These are phyloP conservation scores for Arothron firmamentum DNA, from an alignment of 2,113 vertebrate species.

Conservation along the genomic window DNA sequence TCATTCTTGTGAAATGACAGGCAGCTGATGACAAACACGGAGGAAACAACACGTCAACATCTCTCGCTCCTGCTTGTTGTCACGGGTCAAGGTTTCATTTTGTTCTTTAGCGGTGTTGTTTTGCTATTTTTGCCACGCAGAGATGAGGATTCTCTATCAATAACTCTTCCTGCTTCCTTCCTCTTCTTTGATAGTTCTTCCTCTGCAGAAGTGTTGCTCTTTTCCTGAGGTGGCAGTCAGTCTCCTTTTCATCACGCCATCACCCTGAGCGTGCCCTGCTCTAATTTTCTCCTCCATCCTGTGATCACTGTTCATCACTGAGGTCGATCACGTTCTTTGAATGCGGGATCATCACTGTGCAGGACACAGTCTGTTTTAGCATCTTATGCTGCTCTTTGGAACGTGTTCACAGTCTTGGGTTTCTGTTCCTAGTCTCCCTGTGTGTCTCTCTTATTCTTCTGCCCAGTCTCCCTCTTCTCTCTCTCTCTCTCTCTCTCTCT, in stretches of 20 bases:
- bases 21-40: constrained; percentile 27
- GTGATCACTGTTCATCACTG: constrained; percentile 17
- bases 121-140: constrained; percentile 24
- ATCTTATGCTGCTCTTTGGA: constrained; percentile 2
- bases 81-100: constrained; percentile 16
- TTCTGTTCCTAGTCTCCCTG: constrained; percentile 6
- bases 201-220: constrained; percentile 2
- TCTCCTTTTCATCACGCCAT: not conserved
- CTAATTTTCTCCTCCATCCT: not conserved
- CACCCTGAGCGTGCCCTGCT: not conserved
- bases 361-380: constrained; percentile 12
- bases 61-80: constrained; percentile 12
- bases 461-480: constrained; percentile 1
- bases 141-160: constrained; percentile 8
- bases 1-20: constrained; percentile 31
- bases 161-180: not conserved
- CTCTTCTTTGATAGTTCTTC: not conserved
- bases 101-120: constrained; percentile 9
- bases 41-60: constrained; percentile 17
- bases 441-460: not conserved
- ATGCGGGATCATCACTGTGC: constrained; percentile 26
- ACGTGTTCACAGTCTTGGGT: constrained; percentile 8
- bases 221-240: not conserved
- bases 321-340: not conserved
- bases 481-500: not conserved